Evolutionary conservation across 2,888 invertebrate genomes (phyloP).

Genomic region (Archips xylosteana): DNA sequence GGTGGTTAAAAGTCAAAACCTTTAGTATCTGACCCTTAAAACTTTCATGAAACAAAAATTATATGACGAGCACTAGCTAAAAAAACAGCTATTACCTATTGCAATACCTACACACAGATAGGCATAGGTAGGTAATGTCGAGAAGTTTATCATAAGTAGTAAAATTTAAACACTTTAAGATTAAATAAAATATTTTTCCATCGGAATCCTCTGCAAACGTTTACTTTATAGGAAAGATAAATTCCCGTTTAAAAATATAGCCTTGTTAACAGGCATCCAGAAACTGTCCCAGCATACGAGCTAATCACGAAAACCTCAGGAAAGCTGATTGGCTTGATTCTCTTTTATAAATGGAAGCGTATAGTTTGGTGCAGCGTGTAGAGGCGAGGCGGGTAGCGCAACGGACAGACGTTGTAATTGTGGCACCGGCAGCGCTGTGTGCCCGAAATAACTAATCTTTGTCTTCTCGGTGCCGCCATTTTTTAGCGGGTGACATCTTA

Average conservation of each 20-base stretch:
- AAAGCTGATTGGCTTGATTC: conserved; percentile 19
- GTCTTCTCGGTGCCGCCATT: conserved; percentile 59
- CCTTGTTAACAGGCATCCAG: not conserved
- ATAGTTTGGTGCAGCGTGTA: conserved; percentile 7
- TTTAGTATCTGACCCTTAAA: not conserved
- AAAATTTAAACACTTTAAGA: not conserved
- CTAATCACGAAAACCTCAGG: conserved; percentile 11
- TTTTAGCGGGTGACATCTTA: conserved; percentile 72
- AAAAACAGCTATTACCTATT: not conserved
- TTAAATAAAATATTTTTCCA: not conserved
- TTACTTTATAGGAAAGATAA: not conserved
- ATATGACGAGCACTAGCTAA: not conserved
- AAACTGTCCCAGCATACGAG: not conserved
- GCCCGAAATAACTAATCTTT: conserved; percentile 69
- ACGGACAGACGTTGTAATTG: conserved; percentile 60
- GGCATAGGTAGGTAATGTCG: not conserved
- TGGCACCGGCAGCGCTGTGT: conserved; percentile 55
- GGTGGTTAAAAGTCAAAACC: conserved; percentile 9
- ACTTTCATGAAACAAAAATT: not conserved
- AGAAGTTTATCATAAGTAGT: not conserved
- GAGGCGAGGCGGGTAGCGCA: conserved; percentile 21
- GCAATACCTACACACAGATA: not conserved
- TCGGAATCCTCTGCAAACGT: not conserved
- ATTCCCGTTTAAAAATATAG: not conserved
- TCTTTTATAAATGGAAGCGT: conserved; percentile 22